Conservation (phyloP, 2,888 invertebrate species). For the Phortica okadai region DNA sequence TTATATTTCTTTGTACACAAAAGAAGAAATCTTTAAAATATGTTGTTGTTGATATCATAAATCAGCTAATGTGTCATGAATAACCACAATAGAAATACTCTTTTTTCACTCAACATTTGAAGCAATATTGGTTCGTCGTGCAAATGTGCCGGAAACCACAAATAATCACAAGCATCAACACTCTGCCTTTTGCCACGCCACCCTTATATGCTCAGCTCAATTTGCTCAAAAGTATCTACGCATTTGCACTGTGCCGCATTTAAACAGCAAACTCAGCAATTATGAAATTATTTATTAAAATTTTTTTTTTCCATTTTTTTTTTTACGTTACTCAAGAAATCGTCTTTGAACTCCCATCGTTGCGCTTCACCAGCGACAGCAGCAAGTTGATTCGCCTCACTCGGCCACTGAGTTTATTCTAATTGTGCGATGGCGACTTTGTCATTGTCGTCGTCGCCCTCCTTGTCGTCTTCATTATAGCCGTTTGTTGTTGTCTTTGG, state of each 20-base stretch:
- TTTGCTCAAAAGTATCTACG: slow-evolving; percentile 9
- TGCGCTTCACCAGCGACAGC: not conserved
- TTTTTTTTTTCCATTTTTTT: slow-evolving; percentile 8
- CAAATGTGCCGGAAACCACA: not conserved
- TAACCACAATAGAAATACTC: not conserved
- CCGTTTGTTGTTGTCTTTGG: slow-evolving; percentile 26
- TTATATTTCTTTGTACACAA: too few relatives aligned
- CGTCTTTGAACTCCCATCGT: not conserved
- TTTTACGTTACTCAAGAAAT: not conserved
- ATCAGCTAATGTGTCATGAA: not conserved
- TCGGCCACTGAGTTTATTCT: slow-evolving; percentile 25
- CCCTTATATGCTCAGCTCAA: not conserved
- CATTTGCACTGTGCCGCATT: slow-evolving; percentile 33
- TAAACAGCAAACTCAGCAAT: slow-evolving; percentile 61
- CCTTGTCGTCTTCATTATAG: not conserved
- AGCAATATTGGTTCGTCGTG: not conserved
- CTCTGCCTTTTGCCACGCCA: not conserved
- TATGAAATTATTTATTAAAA: slow-evolving; percentile 72
- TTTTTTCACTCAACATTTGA: not conserved
- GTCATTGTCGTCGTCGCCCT: slow-evolving; percentile 6
- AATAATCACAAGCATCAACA: not conserved
- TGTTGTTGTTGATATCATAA: too few relatives aligned
- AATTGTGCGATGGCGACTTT: slow-evolving; percentile 22
- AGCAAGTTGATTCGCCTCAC: not conserved
- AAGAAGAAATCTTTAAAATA: too few relatives aligned